phyloP scores from a whole-genome alignment of 2,113 vertebrate species.

The Cynoglossus semilaevis region DNA sequence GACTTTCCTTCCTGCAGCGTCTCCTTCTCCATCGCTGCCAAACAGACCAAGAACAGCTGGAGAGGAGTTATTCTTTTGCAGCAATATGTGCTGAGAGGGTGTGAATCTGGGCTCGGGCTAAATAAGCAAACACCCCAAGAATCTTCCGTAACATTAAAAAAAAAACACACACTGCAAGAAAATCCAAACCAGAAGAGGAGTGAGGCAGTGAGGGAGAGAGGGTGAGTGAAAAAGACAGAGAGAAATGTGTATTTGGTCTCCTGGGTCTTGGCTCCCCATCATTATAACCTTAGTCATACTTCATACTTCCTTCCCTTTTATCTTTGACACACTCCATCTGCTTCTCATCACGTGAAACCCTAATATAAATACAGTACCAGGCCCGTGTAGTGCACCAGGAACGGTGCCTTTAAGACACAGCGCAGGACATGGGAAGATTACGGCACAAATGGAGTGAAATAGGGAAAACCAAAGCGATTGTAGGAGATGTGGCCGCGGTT shows the following conservation, averaged over 20 bases:
- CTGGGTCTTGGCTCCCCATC: conserved; percentile 59
- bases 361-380: conserved; percentile 64
- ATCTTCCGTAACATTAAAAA: neutral
- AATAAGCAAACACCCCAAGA: conserved; percentile 54
- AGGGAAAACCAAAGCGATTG: conserved; percentile 13
- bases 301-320: conserved; percentile 74
- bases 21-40: conserved; percentile 18
- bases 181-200: conserved; percentile 49
- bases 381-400: conserved; percentile 37
- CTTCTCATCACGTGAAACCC: conserved; percentile 63
- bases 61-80: conserved; percentile 47
- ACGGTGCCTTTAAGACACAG: conserved; percentile 26
- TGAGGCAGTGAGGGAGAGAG: conserved; percentile 1
- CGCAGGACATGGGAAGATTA: conserved; percentile 1
- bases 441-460: conserved; percentile 22
- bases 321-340: conserved; percentile 72
- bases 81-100: conserved; percentile 51
- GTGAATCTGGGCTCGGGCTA: conserved; percentile 51
- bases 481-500: neutral
- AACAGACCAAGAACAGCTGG: conserved; percentile 41
- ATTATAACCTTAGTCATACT: conserved; percentile 74
- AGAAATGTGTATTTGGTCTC: conserved; percentile 54
- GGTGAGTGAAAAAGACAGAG: conserved; percentile 18
- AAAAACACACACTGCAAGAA: conserved; percentile 17
- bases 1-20: conserved; percentile 44